Conservation (phyloP, 92 coral and sea anemone species). For the Umimayanthus kanabou region DNA sequence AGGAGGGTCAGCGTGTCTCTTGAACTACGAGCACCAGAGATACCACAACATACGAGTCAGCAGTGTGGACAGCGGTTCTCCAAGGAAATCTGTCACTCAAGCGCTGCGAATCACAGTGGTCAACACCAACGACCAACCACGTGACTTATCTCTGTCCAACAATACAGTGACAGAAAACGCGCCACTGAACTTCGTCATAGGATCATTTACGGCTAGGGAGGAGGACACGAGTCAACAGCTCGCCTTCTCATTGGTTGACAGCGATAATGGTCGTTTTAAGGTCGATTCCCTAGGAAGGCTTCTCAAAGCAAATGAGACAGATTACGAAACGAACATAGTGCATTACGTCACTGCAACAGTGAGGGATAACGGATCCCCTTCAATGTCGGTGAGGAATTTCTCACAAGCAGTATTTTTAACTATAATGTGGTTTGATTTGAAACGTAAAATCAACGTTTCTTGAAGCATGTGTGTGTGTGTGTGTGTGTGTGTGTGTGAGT, state of each 20-base stretch:
- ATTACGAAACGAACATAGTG: constrained; percentile 76
- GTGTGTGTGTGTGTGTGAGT: too few species aligned
- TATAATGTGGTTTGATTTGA: too few species aligned
- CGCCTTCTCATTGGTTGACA: constrained; percentile 66
- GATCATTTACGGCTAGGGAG: constrained; percentile 69
- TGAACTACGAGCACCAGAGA: constrained; percentile 67
- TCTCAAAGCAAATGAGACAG: constrained; percentile 68
- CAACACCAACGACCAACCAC: constrained; percentile 83
- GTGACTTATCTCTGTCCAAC: constrained; percentile 71
- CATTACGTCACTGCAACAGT: constrained; percentile 65
- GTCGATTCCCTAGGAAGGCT: constrained; percentile 64
- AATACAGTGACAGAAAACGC: constrained; percentile 76
- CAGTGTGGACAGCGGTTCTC: constrained; percentile 88
- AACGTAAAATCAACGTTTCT: too few species aligned
- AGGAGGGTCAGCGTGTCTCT: constrained; percentile 67
- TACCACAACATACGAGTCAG: constrained; percentile 65
- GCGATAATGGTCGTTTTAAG: constrained; percentile 69
- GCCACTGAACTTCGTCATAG: constrained; percentile 64
- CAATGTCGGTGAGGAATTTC: constrained; percentile 58
- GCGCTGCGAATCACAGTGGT: constrained; percentile 57
- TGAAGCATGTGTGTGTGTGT: too few species aligned
- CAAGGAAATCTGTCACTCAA: constrained; percentile 57
- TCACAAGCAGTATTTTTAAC: too few species aligned
- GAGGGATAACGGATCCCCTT: constrained; percentile 69
- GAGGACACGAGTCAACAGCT: constrained; percentile 77